Conservation (phyloP, 2,888 invertebrate species). For the Watsonalla binaria region DNA sequence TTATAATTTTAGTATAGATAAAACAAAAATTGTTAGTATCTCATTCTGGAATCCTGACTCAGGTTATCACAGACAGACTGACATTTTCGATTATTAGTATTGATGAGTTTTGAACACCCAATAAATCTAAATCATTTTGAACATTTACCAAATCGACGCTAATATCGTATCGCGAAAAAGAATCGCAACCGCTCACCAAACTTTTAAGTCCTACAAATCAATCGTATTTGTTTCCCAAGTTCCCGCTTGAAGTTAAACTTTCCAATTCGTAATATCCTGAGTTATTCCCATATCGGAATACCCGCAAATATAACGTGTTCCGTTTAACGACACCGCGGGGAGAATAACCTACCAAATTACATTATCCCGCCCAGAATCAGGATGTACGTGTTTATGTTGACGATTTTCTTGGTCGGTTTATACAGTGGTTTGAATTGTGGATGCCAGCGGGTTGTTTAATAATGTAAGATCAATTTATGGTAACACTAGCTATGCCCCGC, state of each 20-base stretch:
- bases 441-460: background rate
- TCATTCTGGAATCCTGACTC: no score
- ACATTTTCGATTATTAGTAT: no score
- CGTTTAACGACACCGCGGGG: constrained; percentile 22
- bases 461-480: no score
- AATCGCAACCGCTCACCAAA: background rate
- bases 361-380: constrained; percentile 24
- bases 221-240: background rate
- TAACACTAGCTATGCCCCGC: no score
- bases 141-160: no score
- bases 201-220: background rate
- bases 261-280: background rate
- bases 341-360: constrained; percentile 26
- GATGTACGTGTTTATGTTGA: constrained; percentile 30
- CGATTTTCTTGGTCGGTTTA: constrained; percentile 19
- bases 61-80: no score
- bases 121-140: background rate
- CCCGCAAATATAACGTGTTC: background rate
- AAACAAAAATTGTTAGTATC: no score
- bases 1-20: no score
- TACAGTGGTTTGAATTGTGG: constrained; percentile 5
- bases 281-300: background rate
- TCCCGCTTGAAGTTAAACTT: background rate
- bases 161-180: background rate
- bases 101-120: no score